Percentiles rank a stretch among this genome's conserved stretches.
Conservation (phyloP, 2,888 invertebrate genomes). For the Acleris emargana region DNA sequence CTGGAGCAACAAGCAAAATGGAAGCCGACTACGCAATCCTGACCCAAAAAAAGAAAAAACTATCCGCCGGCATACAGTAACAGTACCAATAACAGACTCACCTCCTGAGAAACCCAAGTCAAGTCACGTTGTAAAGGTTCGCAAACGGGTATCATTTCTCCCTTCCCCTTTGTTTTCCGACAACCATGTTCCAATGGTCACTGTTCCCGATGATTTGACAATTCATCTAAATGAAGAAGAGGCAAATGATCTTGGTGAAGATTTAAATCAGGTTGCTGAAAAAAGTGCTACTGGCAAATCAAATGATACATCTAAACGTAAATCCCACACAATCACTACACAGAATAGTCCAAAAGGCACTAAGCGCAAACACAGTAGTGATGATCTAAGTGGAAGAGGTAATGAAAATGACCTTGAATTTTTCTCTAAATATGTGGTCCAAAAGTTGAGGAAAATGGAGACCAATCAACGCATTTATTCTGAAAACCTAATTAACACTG, state of each 20-base stretch:
- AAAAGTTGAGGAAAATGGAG: constrained; percentile 76
- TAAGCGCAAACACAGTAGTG: constrained; percentile 60
- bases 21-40: constrained; percentile 55
- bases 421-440: constrained; percentile 78
- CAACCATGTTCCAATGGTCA: constrained; percentile 77
- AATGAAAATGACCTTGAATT: constrained; percentile 76
- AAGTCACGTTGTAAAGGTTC: constrained; percentile 57
- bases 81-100: constrained; percentile 46
- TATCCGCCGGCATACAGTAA: constrained; percentile 65
- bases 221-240: constrained; percentile 79
- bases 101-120: constrained; percentile 54
- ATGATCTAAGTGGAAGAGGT: constrained; percentile 51
- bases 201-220: constrained; percentile 79
- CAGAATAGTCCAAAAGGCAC: constrained; percentile 53
- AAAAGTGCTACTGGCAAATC: constrained; percentile 46
- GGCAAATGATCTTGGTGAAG: constrained; percentile 69
- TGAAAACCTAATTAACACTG: constrained; percentile 79
- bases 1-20: constrained; percentile 70
- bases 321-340: constrained; percentile 49
- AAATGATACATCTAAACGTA: constrained; percentile 52
- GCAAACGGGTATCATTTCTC: constrained; percentile 73
- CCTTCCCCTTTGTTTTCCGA: constrained; percentile 75
- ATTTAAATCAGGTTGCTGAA: constrained; percentile 65
- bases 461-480: constrained; percentile 79
- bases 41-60: constrained; percentile 51